These are phyloP conservation scores for Lithobates sylvaticus DNA, from an alignment of 2,797 vertebrate species.

Conservation along the genomic window DNA sequence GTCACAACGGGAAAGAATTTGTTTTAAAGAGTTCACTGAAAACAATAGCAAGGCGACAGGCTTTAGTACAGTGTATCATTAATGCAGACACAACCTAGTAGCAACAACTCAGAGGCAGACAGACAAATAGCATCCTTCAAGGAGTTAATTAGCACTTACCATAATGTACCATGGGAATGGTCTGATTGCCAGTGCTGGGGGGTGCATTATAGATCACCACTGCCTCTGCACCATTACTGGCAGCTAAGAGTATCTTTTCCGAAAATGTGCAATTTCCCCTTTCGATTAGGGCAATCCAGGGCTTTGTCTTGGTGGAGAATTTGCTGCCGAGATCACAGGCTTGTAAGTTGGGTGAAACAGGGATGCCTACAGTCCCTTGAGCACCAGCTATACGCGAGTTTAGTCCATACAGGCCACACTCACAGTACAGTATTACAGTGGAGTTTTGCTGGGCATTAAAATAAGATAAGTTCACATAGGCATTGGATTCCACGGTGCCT, in stretches of 20 bases:
- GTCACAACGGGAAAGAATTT: conserved; percentile 32
- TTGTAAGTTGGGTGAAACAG: conserved; percentile 71
- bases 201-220: conserved; percentile 86
- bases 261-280: conserved; percentile 88
- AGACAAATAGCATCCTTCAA: neutral
- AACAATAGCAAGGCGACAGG: conserved; percentile 42
- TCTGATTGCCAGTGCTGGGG: conserved; percentile 73
- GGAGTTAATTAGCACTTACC: conserved; percentile 70
- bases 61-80: conserved; percentile 44
- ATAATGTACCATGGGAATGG: conserved; percentile 76
- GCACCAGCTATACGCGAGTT: conserved; percentile 73
- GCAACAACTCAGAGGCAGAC: conserved; percentile 1
- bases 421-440: conserved; percentile 69
- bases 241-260: conserved; percentile 82
- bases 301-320: conserved; percentile 66
- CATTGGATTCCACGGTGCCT: conserved; percentile 72
- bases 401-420: conserved; percentile 82
- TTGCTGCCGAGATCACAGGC: conserved; percentile 77
- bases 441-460: conserved; percentile 68
- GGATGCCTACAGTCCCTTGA: conserved; percentile 77
- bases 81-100: conserved; percentile 39
- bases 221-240: conserved; percentile 76
- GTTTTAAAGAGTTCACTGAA: conserved; percentile 22
- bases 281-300: conserved; percentile 90
- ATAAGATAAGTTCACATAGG: conserved; percentile 77